Percentiles rank a stretch among this genome's conserved stretches.
These are phyloP conservation scores for Hippopotamus amphibius DNA, from an alignment of 2,113 vertebrate species.

Conservation along the genomic window DNA sequence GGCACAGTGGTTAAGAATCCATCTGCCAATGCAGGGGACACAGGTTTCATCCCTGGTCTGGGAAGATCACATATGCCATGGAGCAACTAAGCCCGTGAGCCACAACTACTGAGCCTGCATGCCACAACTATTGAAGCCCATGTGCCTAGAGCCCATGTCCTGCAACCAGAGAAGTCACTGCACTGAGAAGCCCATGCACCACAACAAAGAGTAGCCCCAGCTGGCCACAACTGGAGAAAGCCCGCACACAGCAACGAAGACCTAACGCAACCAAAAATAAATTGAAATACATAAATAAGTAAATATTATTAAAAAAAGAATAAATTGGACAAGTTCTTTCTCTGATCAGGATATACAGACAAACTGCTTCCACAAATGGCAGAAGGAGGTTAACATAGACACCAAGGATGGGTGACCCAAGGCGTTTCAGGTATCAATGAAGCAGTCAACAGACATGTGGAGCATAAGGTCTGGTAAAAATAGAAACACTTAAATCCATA, in stretches of 20 bases:
- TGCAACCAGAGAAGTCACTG: too few relatives aligned
- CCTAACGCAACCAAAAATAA: too few relatives aligned
- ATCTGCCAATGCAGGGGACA: fast-evolving
- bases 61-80: neutral
- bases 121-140: too few relatives aligned
- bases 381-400: neutral
- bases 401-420: fast-evolving
- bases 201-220: too few relatives aligned
- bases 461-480: neutral
- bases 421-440: neutral
- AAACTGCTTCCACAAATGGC: neutral
- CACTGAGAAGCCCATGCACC: too few relatives aligned
- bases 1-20: neutral
- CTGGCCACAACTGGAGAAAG: too few relatives aligned
- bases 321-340: neutral
- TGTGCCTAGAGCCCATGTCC: too few relatives aligned
- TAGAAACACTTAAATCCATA: conserved; percentile 1
- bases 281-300: too few relatives aligned
- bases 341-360: neutral
- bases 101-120: too few relatives aligned
- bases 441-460: neutral
- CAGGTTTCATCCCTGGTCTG: neutral
- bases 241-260: too few relatives aligned
- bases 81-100: too few relatives aligned
- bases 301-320: neutral